Evolutionary conservation across 2,888 invertebrate species (phyloP).

Genomic region (Resseliella maxima): DNA sequence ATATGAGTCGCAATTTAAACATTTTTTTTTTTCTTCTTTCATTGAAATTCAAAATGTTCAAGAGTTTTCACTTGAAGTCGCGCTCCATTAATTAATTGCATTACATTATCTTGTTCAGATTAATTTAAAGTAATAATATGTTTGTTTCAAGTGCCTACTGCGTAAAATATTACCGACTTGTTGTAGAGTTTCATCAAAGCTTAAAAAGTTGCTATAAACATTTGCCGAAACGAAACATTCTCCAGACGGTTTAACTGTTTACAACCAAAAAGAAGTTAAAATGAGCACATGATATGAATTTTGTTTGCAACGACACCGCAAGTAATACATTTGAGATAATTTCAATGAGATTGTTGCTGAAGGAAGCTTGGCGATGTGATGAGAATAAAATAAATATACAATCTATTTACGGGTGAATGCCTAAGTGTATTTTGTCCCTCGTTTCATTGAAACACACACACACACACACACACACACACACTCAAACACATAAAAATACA

Average conservation of each 20-base stretch:
- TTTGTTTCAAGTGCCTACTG: background rate
- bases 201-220: background rate
- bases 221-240: background rate
- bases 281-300: background rate
- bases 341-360: conserved; percentile 28
- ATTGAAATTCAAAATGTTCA: background rate
- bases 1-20: too few relatives aligned
- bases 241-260: background rate
- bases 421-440: background rate
- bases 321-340: conserved; percentile 41
- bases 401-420: conserved; percentile 1
- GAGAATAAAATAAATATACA: conserved; percentile 39
- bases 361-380: conserved; percentile 8
- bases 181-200: background rate
- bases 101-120: background rate
- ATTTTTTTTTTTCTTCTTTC: too few relatives aligned
- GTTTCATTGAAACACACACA: background rate
- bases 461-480: too few relatives aligned
- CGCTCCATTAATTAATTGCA: background rate
- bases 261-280: background rate
- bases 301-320: background rate
- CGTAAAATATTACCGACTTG: background rate
- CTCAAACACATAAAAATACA: too few relatives aligned
- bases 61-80: background rate
- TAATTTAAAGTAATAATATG: background rate